phyloP scores from a whole-genome alignment of 2,888 invertebrate genomes.

The Shargacucullia verbasci region DNA sequence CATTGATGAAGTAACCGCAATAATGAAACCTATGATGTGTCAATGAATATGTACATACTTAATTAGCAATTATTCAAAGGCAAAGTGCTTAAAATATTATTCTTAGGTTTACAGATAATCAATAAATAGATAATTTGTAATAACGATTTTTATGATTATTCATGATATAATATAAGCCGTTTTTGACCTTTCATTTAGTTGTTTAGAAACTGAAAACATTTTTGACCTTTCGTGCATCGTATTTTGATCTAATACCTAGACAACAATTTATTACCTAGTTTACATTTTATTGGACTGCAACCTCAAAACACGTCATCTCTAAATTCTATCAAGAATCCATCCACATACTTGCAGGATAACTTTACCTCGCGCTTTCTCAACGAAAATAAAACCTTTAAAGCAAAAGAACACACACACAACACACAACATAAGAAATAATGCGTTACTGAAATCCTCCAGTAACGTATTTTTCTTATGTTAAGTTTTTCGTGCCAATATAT shows the following conservation, averaged over 20 bases:
- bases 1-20: constrained; percentile 28
- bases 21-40: constrained; percentile 16
- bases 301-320: constrained; percentile 24
- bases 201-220: no score
- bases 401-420: no score
- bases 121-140: no score
- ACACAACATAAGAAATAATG: constrained; percentile 21
- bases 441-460: constrained; percentile 29
- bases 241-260: no score
- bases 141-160: constrained; percentile 2
- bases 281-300: constrained; percentile 18
- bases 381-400: constrained; percentile 16
- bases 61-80: constrained; percentile 11
- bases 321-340: constrained; percentile 9
- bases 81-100: constrained; percentile 6
- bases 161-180: no score
- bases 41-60: constrained; percentile 30
- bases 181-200: no score
- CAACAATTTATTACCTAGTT: no score
- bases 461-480: no score
- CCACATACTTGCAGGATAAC: constrained; percentile 1
- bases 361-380: constrained; percentile 8
- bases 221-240: no score
- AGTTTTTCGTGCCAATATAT: constrained; percentile 38
- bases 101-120: constrained; percentile 17